Evolutionary conservation across 2,888 invertebrate genomes (phyloP).

Genomic region (Rotaria socialis): DNA sequence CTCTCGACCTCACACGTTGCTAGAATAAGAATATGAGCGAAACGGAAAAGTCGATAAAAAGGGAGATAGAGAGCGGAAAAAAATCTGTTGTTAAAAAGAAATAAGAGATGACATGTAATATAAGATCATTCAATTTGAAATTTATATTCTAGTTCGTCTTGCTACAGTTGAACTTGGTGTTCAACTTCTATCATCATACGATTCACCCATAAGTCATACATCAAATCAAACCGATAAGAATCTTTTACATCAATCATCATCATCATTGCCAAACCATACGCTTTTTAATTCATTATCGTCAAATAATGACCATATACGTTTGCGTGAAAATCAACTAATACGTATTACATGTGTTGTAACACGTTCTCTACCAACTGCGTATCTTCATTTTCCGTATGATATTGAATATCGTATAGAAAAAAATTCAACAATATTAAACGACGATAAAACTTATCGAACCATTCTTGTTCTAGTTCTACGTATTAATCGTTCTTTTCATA

Average conservation of each 20-base stretch:
- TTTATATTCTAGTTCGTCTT: constrained; percentile 10
- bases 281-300: neutral
- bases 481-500: neutral
- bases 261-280: neutral
- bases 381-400: neutral
- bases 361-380: neutral
- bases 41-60: constrained; percentile 7
- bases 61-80: neutral
- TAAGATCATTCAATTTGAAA: neutral
- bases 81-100: neutral
- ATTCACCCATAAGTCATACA: neutral
- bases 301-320: neutral
- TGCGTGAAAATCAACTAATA: constrained; percentile 33
- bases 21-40: neutral
- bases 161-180: constrained; percentile 12
- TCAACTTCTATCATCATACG: neutral
- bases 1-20: neutral
- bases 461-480: neutral
- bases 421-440: constrained; percentile 10
- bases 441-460: constrained; percentile 32
- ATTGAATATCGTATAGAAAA: neutral
- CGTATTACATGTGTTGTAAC: constrained; percentile 19
- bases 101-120: constrained; percentile 12
- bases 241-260: neutral
- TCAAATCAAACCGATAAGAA: constrained; percentile 16